These are phyloP conservation scores for Eidolon helvum DNA, from an alignment of 2,113 vertebrate genomes.

Conservation along the genomic window DNA sequence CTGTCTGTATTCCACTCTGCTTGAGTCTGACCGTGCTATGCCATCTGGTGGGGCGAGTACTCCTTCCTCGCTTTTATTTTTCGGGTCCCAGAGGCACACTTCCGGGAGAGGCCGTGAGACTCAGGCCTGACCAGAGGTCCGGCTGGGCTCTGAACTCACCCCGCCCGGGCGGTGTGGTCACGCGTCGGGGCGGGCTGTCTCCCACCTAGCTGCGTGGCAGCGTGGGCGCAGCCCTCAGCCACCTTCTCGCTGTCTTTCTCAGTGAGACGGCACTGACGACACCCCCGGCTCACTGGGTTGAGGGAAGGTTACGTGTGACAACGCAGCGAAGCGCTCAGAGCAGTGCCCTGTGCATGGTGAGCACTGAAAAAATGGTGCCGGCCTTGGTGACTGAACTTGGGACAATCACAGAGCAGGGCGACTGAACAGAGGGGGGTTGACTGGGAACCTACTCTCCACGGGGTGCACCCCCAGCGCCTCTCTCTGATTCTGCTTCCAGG, in stretches of 20 bases:
- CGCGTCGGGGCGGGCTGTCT: not conserved
- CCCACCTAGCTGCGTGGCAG: not conserved
- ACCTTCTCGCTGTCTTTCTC: not conserved
- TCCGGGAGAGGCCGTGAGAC: not conserved
- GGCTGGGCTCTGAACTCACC: not conserved
- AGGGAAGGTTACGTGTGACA: not conserved
- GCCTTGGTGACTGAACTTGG: not conserved
- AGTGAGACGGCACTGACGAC: fast-evolving
- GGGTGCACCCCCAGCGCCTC: no score
- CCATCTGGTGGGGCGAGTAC: not conserved
- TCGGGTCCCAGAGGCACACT: not conserved
- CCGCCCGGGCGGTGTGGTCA: not conserved
- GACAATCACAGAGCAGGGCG: not conserved
- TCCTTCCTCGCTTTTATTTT: not conserved
- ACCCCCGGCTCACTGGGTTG: not conserved
- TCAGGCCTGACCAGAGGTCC: not conserved
- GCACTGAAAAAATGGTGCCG: not conserved
- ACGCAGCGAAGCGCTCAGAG: no score
- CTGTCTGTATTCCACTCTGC: not conserved
- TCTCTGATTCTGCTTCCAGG: not conserved
- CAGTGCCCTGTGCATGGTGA: not conserved
- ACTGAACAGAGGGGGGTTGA: not conserved
- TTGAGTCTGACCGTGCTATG: not conserved
- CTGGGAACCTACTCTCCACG: not conserved
- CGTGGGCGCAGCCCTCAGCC: not conserved